phyloP scores from a whole-genome alignment of 2,797 vertebrate genomes.

The Cyclura pinguis region DNA sequence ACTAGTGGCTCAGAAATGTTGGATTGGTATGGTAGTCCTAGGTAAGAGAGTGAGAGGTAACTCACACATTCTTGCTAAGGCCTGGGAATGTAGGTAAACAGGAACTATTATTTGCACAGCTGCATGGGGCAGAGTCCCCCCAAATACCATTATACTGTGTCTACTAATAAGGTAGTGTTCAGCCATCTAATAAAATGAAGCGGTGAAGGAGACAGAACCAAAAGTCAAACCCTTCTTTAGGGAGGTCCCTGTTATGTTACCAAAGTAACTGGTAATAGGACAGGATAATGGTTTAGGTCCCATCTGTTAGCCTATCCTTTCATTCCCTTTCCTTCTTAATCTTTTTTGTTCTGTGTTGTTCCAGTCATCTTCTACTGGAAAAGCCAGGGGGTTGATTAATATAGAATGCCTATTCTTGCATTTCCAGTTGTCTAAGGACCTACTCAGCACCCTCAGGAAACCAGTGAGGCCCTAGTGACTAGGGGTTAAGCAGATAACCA shows the following conservation, averaged over 20 bases:
- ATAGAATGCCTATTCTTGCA: not conserved
- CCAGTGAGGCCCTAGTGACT: too few species aligned
- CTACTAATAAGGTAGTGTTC: not conserved
- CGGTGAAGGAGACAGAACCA: not conserved
- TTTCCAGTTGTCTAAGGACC: not conserved
- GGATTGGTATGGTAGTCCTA: not conserved
- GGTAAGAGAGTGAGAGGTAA: not conserved
- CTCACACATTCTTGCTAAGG: constrained; percentile 1
- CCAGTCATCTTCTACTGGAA: not conserved
- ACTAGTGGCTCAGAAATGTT: not conserved
- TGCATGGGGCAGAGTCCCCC: not conserved
- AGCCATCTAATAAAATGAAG: not conserved
- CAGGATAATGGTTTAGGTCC: not conserved
- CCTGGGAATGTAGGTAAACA: constrained; percentile 18
- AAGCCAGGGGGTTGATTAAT: not conserved
- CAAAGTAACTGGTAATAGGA: not conserved
- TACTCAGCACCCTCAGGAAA: not conserved
- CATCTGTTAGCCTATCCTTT: not conserved
- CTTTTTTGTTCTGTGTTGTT: not conserved
- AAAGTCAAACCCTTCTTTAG: not conserved
- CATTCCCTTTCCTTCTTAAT: not conserved
- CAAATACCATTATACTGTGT: constrained; percentile 1
- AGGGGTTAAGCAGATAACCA: not conserved
- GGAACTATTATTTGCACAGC: constrained; percentile 28
- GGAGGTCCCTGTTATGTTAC: not conserved